Evolutionary conservation across 1,140 invertebrate genomes (phyloP).

Genomic region (Cotesia vestalis): DNA sequence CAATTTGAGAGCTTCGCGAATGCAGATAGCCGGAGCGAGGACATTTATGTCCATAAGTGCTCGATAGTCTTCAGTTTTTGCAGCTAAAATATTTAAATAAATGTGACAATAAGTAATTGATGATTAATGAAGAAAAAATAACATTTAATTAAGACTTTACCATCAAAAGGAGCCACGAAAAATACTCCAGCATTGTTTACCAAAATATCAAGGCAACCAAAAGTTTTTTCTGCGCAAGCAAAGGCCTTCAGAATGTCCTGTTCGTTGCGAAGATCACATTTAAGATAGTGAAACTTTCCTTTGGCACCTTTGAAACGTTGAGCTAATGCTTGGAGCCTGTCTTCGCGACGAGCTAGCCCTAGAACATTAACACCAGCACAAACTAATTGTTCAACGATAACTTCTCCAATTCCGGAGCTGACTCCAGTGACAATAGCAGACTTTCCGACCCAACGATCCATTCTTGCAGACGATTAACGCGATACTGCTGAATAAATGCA

Average conservation of each 20-base stretch:
- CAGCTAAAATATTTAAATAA: constrained; percentile 9
- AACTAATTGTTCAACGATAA: constrained; percentile 48
- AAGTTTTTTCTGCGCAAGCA: neutral
- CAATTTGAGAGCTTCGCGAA: constrained; percentile 71
- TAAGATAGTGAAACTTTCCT: neutral
- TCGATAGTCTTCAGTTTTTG: neutral
- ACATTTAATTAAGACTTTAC: constrained; percentile 3
- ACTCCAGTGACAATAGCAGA: constrained; percentile 66
- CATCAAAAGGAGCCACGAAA: neutral
- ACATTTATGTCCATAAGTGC: constrained; percentile 73
- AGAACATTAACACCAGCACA: constrained; percentile 17
- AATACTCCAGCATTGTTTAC: constrained; percentile 21
- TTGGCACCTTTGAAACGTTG: neutral
- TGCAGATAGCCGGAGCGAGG: constrained; percentile 72
- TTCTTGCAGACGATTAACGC: constrained; percentile 2
- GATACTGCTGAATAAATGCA: neutral
- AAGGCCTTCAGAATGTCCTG: constrained; percentile 21
- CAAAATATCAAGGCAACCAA: constrained; percentile 15
- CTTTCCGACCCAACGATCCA: constrained; percentile 58
- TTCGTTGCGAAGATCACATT: constrained; percentile 13
- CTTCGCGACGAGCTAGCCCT: constrained; percentile 15
- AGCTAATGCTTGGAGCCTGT: constrained; percentile 1
- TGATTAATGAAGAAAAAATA: neutral
- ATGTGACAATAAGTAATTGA: neutral
- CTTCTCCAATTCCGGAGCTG: constrained; percentile 64